Conservation (phyloP, 2,888 invertebrate species). For the Drosophila anomalata region DNA sequence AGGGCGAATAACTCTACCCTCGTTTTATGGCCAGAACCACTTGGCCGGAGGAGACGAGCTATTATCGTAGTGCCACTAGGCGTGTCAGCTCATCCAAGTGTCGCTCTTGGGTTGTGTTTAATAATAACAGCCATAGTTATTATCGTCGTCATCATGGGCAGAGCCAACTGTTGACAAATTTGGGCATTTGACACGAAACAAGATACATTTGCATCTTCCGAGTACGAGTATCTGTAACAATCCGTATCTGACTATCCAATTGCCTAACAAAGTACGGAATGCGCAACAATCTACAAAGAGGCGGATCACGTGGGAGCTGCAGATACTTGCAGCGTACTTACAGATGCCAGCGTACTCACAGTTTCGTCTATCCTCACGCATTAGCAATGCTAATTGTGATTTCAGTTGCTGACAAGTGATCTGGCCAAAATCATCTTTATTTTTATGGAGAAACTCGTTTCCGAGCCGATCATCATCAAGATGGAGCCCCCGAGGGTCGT, state of each 20-base stretch:
- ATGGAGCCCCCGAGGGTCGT: conserved; percentile 45
- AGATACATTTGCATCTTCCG: conserved; percentile 46
- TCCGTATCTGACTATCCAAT: conserved; percentile 21
- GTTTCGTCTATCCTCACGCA: conserved; percentile 52
- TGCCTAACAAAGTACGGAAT: conserved; percentile 17
- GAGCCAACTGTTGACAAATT: conserved; percentile 48
- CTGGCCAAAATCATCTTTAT: conserved; percentile 74
- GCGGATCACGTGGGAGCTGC: conserved; percentile 40
- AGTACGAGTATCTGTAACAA: conserved; percentile 32
- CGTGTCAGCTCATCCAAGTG: conserved; percentile 60
- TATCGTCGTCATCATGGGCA: conserved; percentile 30
- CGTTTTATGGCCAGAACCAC: conserved; percentile 75
- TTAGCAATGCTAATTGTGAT: conserved; percentile 75
- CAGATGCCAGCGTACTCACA: conserved; percentile 29
- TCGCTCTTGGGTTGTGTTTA: conserved; percentile 10
- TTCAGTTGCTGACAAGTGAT: conserved; percentile 58
- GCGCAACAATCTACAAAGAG: conserved; percentile 23
- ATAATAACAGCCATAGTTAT: conserved; percentile 27
- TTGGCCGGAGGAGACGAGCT: conserved; percentile 32
- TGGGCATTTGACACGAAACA: conserved; percentile 66
- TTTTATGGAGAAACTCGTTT: conserved; percentile 73
- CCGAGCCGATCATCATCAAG: conserved; percentile 37
- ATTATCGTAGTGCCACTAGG: conserved; percentile 65
- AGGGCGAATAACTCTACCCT: conserved; percentile 30
- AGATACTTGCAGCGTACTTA: conserved; percentile 42